These are phyloP conservation scores for Gari tellinella DNA, from an alignment of 2,888 invertebrate genomes.

Conservation along the genomic window DNA sequence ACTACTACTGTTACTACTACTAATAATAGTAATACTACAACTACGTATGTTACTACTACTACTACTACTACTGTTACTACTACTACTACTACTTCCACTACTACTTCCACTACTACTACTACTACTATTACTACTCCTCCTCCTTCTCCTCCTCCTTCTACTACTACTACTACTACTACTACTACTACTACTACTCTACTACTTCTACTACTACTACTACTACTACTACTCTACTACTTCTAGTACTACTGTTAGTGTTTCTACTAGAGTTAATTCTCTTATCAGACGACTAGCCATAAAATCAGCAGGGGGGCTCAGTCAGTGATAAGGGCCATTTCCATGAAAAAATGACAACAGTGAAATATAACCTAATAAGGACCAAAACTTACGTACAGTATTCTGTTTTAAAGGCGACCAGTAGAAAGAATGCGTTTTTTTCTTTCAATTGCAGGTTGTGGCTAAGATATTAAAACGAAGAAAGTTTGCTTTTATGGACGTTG, in stretches of 20 bases:
- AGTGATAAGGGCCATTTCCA: no score
- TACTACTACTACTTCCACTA: not conserved
- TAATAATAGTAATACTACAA: not conserved
- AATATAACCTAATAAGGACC: conserved; percentile 27
- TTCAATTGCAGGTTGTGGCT: no score
- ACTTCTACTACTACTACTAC: conserved; percentile 31
- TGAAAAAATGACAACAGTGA: conserved; percentile 21
- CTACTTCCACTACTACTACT: not conserved
- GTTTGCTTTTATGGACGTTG: no score
- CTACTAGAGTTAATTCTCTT: no score
- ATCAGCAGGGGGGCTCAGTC: not conserved
- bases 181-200: conserved; percentile 33
- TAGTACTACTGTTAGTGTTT: conserved; percentile 27
- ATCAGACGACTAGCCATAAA: no score
- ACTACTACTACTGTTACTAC: not conserved
- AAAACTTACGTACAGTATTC: conserved; percentile 4
- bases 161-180: not conserved
- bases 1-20: conserved; percentile 1
- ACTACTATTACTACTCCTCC: not conserved
- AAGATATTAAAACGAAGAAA: no score
- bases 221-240: conserved; percentile 16
- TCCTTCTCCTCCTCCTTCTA: not conserved
- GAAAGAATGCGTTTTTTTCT: no score
- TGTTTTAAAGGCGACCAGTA: no score
- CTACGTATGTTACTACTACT: conserved; percentile 1